These are phyloP conservation scores for Danio kyathit DNA, from an alignment of 2,797 vertebrate species.

Conservation along the genomic window DNA sequence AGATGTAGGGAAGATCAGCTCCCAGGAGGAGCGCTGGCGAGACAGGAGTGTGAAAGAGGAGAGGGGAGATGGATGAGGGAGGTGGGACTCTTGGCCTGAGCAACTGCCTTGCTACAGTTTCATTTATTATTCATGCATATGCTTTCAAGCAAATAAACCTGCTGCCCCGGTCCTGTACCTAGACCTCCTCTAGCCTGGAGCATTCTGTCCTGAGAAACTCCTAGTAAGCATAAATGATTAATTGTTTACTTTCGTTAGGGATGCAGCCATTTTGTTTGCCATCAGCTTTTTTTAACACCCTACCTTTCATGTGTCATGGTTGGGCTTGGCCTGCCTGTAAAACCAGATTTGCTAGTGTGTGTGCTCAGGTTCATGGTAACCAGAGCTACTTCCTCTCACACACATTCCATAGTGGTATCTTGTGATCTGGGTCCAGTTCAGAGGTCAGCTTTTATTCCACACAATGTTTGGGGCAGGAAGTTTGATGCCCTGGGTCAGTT, in stretches of 20 bases:
- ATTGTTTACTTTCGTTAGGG: constrained; percentile 65
- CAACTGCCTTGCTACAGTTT: constrained; percentile 53
- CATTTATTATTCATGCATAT: constrained; percentile 75
- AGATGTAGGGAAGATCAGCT: constrained; percentile 28
- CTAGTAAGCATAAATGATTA: constrained; percentile 68
- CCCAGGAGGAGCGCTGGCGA: constrained; percentile 45
- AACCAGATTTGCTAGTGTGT: constrained; percentile 69
- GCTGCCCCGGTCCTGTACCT: constrained; percentile 53
- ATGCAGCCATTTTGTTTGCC: constrained; percentile 58
- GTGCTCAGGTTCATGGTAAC: constrained; percentile 63
- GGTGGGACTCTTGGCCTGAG: constrained; percentile 57
- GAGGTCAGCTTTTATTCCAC: constrained; percentile 75
- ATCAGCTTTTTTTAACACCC: constrained; percentile 27
- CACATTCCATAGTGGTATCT: constrained; percentile 74
- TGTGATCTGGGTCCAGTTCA: constrained; percentile 76
- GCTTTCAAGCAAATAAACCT: constrained; percentile 70
- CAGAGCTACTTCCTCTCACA: constrained; percentile 69
- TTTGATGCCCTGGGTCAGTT: constrained; percentile 6
- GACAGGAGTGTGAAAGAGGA: constrained; percentile 59
- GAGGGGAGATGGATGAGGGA: constrained; percentile 52
- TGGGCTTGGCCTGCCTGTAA: constrained; percentile 50
- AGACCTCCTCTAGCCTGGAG: constrained; percentile 3
- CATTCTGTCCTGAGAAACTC: constrained; percentile 59
- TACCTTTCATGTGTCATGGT: constrained; percentile 52
- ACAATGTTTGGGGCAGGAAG: constrained; percentile 63